A percentile compares a stretch with the other conserved stretches of the same genome.
Evolutionary conservation across 2,888 invertebrate species (phyloP).

Genomic region (Orthosia cruda): DNA sequence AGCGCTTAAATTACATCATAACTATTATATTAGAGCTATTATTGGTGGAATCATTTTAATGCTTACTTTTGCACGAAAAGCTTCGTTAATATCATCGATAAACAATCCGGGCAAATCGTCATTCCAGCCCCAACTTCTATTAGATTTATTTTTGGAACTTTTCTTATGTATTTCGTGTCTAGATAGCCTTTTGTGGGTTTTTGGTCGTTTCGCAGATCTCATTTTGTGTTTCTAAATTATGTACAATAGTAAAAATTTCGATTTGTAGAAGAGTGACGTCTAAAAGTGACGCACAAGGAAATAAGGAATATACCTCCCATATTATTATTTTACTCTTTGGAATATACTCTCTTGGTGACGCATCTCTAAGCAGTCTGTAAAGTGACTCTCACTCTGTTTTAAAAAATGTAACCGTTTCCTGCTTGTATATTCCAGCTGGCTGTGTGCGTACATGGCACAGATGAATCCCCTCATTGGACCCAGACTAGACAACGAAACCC

Average conservation of each 20-base stretch:
- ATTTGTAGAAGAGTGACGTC: slow-evolving; percentile 13
- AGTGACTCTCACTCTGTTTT: background rate
- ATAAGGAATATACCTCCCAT: too few species aligned
- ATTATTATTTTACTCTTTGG: too few species aligned
- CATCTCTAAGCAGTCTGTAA: too few species aligned
- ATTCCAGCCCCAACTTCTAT: slow-evolving; percentile 42
- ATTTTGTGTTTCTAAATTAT: slow-evolving; percentile 34
- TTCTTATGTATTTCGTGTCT: slow-evolving; percentile 27
- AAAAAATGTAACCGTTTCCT: slow-evolving; percentile 71
- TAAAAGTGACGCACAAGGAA: too few species aligned
- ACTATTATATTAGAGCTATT: too few species aligned
- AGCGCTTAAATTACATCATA: too few species aligned
- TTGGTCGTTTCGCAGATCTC: slow-evolving; percentile 35
- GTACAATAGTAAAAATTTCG: slow-evolving; percentile 45
- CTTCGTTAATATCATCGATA: slow-evolving; percentile 74
- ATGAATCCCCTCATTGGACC: slow-evolving; percentile 98
- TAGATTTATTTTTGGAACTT: slow-evolving; percentile 50
- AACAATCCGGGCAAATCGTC: slow-evolving; percentile 43
- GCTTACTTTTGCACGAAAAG: slow-evolving; percentile 60
- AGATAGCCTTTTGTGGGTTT: slow-evolving; percentile 28
- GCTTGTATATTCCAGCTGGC: slow-evolving; percentile 94
- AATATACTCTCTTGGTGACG: too few species aligned
- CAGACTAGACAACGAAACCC: slow-evolving; percentile 93
- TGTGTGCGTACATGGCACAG: slow-evolving; percentile 98
- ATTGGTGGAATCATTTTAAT: background rate